Percentiles rank a stretch among this genome's conserved stretches.
Conservation (phyloP, 2,888 invertebrate genomes). For the Gonocerus acuteangulatus region DNA sequence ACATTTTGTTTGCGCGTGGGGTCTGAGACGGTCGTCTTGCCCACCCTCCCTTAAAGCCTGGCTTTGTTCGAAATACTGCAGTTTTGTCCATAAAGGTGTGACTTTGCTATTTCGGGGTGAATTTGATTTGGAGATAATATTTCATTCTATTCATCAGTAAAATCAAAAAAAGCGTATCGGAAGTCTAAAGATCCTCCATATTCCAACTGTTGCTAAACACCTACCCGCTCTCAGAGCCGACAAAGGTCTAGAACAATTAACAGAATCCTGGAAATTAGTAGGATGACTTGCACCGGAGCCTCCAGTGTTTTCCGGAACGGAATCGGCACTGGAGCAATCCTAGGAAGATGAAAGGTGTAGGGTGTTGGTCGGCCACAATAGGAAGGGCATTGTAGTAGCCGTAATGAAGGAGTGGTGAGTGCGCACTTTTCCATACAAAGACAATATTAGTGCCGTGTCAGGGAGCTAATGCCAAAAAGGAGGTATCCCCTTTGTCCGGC, state of each 20-base stretch:
- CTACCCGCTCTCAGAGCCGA: background rate
- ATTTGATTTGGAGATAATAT: too few relatives aligned
- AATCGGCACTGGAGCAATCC: slow-evolving; percentile 7
- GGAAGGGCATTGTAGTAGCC: background rate
- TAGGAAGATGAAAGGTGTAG: slow-evolving; percentile 16
- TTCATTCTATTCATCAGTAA: too few relatives aligned
- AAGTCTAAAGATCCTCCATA: too few relatives aligned
- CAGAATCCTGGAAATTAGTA: slow-evolving; percentile 16
- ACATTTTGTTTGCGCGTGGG: too few relatives aligned
- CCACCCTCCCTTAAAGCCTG: too few relatives aligned
- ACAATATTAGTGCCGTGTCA: slow-evolving; percentile 20
- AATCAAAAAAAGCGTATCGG: too few relatives aligned
- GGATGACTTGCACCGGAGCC: slow-evolving; percentile 12
- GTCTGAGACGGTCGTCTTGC: too few relatives aligned
- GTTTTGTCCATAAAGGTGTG: too few relatives aligned
- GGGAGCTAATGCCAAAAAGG: background rate
- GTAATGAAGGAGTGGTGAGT: slow-evolving; percentile 22
- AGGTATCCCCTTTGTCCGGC: background rate
- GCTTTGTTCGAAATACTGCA: too few relatives aligned
- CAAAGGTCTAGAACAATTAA: slow-evolving; percentile 10
- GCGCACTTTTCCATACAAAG: slow-evolving; percentile 9
- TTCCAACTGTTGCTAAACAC: too few relatives aligned
- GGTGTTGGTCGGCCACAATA: background rate
- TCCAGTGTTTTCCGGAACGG: slow-evolving; percentile 5
- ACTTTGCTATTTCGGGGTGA: too few relatives aligned